Conservation (phyloP, 2,888 invertebrate species). For the Oxystoma pomonae region DNA sequence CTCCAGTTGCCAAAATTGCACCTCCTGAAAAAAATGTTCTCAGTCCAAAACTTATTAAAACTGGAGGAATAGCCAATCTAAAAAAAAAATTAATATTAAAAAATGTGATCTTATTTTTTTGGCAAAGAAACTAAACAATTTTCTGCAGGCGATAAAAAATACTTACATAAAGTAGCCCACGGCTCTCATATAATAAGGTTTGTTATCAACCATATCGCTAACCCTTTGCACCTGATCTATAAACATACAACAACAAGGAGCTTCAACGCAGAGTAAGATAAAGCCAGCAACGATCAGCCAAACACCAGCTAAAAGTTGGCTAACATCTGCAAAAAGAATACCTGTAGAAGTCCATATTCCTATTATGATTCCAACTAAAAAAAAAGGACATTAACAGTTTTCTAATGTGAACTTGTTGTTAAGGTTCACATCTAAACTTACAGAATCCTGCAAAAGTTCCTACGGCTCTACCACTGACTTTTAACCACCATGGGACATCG, state of each 20-base stretch:
- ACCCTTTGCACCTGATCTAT: conserved; percentile 89
- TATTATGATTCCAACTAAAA: conserved; percentile 79
- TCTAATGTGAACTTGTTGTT: neutral
- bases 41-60: conserved; percentile 71
- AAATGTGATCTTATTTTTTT: neutral
- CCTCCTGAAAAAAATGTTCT: conserved; percentile 84
- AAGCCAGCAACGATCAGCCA: conserved; percentile 90
- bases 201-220: conserved; percentile 75
- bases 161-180: conserved; percentile 81
- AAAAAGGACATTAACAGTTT: conserved; percentile 8
- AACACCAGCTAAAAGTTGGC: conserved; percentile 72
- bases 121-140: neutral
- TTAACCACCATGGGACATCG: conserved; percentile 86
- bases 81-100: conserved; percentile 14
- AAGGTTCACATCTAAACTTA: too few species aligned
- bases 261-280: conserved; percentile 83
- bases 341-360: conserved; percentile 72
- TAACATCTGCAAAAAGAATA: conserved; percentile 59
- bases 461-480: conserved; percentile 76
- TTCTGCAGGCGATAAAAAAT: conserved; percentile 4
- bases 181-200: conserved; percentile 89
- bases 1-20: conserved; percentile 82
- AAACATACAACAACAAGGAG: conserved; percentile 96
- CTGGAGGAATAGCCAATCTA: conserved; percentile 77
- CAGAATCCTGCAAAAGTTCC: conserved; percentile 82